A percentile compares a stretch with the other conserved stretches of the same genome.
phyloP scores from a whole-genome alignment of 2,888 invertebrate genomes.

The Neria commutata region DNA sequence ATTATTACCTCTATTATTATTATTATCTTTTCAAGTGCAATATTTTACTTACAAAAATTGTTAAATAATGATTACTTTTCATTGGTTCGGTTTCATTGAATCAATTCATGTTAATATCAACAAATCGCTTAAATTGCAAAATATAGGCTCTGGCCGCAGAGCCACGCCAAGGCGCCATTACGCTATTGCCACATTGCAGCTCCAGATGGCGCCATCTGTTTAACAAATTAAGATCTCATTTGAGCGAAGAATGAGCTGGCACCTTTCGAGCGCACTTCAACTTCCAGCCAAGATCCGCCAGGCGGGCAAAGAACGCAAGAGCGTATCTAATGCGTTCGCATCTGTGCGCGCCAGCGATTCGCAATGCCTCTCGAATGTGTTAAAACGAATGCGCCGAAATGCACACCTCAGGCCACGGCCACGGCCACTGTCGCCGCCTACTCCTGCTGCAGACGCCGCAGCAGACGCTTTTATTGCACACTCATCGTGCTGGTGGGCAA shows the following conservation, averaged over 20 bases:
- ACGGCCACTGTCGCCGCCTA: background rate
- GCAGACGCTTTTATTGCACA: constrained; percentile 42
- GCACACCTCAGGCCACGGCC: background rate
- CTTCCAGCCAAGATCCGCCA: constrained; percentile 30
- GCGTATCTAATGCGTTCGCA: constrained; percentile 45
- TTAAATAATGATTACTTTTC: no score
- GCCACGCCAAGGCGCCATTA: no score
- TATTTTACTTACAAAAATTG: no score
- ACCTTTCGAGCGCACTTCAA: constrained; percentile 40
- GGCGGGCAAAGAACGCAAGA: constrained; percentile 49
- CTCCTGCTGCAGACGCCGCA: background rate
- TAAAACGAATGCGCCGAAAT: constrained; percentile 23
- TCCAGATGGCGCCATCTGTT: constrained; percentile 44
- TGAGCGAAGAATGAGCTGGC: constrained; percentile 40
- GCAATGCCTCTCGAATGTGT: constrained; percentile 37
- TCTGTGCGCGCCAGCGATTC: constrained; percentile 42
- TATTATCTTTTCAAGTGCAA: no score
- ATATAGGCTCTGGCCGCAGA: no score
- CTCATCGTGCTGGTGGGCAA: constrained; percentile 45
- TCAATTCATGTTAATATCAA: no score
- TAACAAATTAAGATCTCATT: constrained; percentile 45
- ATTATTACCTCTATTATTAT: no score
- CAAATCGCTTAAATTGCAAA: no score
- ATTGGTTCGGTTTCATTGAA: no score
- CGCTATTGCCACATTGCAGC: no score